Percentiles rank a stretch among this genome's conserved stretches.
Evolutionary conservation across 2,113 vertebrate species (phyloP).

Genomic region (Sander lucioperca): DNA sequence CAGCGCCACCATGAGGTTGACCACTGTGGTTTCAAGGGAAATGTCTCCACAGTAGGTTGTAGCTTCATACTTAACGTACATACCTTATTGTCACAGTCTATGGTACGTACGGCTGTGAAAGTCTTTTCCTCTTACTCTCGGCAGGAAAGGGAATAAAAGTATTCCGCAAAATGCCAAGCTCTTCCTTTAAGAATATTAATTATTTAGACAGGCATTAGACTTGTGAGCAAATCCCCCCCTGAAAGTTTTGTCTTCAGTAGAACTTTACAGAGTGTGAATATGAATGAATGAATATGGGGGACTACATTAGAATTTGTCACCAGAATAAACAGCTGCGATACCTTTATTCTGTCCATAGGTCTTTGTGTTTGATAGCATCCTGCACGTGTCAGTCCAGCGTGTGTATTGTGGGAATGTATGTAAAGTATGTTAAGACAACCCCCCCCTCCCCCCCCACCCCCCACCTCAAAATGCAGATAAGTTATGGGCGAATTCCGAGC

Average conservation of each 20-base stretch:
- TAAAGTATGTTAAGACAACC: not conserved
- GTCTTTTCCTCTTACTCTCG: not conserved
- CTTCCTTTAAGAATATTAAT: not conserved
- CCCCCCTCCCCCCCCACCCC: not conserved
- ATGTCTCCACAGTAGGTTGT: too few species aligned
- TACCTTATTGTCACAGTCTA: too few species aligned
- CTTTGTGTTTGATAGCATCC: not conserved
- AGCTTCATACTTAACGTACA: too few species aligned
- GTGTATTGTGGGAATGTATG: conserved; percentile 6
- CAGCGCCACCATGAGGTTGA: too few species aligned
- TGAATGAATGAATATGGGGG: not conserved
- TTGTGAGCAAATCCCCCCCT: not conserved
- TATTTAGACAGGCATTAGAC: not conserved
- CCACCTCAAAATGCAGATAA: conserved; percentile 35
- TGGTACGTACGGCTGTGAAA: too few species aligned
- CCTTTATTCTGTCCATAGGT: not conserved
- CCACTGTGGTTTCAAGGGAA: too few species aligned
- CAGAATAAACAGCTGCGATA: not conserved
- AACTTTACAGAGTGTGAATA: not conserved
- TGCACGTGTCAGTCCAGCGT: conserved; percentile 19
- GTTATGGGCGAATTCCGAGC: not conserved
- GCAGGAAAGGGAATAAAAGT: not conserved
- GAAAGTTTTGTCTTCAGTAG: not conserved
- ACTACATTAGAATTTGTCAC: not conserved
- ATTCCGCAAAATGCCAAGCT: not conserved